Conservation (phyloP, 2,797 vertebrate species). For the Arctocebus calabarensis region DNA sequence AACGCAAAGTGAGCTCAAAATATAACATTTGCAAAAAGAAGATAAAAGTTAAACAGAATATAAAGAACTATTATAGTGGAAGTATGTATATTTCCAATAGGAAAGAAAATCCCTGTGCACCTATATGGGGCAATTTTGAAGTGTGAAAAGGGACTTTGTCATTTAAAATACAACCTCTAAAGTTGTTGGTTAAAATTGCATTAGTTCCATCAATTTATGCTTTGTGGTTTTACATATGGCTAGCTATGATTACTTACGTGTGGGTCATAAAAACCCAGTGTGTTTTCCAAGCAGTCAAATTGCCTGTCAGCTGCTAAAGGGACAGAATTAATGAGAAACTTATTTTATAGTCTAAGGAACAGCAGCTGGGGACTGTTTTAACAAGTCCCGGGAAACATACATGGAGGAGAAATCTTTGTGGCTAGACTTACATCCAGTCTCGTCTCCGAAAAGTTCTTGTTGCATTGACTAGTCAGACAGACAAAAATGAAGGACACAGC, state of each 20-base stretch:
- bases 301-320: slow-evolving; percentile 79
- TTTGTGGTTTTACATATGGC: slow-evolving; percentile 77
- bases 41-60: slow-evolving; percentile 38
- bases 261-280: slow-evolving; percentile 79
- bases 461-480: slow-evolving; percentile 15
- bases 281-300: slow-evolving; percentile 81
- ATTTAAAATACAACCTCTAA: slow-evolving; percentile 69
- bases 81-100: background rate
- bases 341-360: slow-evolving; percentile 77
- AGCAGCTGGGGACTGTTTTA: slow-evolving; percentile 78
- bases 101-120: background rate
- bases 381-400: slow-evolving; percentile 73
- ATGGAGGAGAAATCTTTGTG: slow-evolving; percentile 55
- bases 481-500: slow-evolving; percentile 50
- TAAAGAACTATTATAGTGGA: slow-evolving; percentile 24
- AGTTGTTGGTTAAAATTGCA: slow-evolving; percentile 68
- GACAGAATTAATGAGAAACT: slow-evolving; percentile 80
- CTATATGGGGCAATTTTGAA: slow-evolving; percentile 11
- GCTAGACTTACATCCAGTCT: slow-evolving; percentile 46
- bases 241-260: slow-evolving; percentile 79
- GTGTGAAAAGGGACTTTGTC: slow-evolving; percentile 9
- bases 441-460: slow-evolving; percentile 45
- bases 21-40: background rate
- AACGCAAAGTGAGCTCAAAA: background rate
- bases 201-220: slow-evolving; percentile 72